Evolutionary conservation across 2,113 vertebrate species (phyloP), one percentile per base, ranked within the genome.

Genomic region (Salminus brasiliensis): DNA sequence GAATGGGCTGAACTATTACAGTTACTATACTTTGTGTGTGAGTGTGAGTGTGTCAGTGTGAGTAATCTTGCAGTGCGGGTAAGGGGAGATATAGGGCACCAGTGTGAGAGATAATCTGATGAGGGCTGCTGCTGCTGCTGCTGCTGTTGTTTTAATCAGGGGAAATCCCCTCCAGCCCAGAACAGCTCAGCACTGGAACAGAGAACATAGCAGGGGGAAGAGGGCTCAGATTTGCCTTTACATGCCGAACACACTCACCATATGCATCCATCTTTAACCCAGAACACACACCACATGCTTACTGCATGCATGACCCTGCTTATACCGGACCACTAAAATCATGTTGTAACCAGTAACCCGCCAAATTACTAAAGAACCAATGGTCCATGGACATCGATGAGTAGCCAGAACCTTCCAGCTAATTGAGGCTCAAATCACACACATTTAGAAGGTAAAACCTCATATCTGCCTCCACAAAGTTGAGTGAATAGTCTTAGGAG

Each of bases 101-200:
- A 74, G 43, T 62, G 39, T 29, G 55, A 63, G 70, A 77, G 73
- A 72, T 82, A 72, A 81, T 81, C 79, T 60, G 45, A 72, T 53
- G 47, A 52, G 18, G 68, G 36, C 55, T 53, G 30, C 52, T 55
- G 39, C 10, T 41, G 39, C 39, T 41, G 52, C 70, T 80, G 62
- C 47, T 41, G 39, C 39, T 41, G 52, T 60, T 80, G 62, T 18
- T 25, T 55, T 80, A 80, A 80, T 80, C 72, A 81, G 67, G 27
- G 63, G 55, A 52, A 81, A 81, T 81, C 79, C 72, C 53, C 55
- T 74, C 36, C 32, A 69, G 27, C 21, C 30, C 63, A 71, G 57
- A 16, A 52, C 45, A 47, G 62, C 41, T 69, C 75, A 59, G 65
- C 67, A 39, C 47, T 49, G 18, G 2, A 49, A 9, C 47, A 49